Base-by-base conservation (phyloP, 2,797 vertebrate species). In the Sciurus carolinensis region DNA sequence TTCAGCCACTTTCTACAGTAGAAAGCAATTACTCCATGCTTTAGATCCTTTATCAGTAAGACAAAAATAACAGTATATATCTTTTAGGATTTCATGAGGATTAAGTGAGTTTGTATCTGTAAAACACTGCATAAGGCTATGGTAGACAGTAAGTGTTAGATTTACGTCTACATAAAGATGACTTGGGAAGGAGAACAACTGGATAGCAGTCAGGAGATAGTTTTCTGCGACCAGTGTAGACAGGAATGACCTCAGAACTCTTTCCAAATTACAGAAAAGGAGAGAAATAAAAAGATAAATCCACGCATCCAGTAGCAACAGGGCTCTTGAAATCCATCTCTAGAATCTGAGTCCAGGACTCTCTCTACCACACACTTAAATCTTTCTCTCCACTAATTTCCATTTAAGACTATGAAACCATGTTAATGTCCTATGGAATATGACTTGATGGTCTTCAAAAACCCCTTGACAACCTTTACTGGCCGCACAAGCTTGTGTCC, bases 401-500 rank as follows among this genome's bases (percentile, higher is more conserved):
- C 10, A 6, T 47, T 57, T 76, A 42, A 62, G 47, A 86, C 64
- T 82, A 28, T n/a, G 47, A 28, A 3, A 2, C 44, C n/a, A 7
- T 18, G n/a, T 42, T 47, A 33, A 33, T 15, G 3, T 42, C 52
- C 28, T 79, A 0, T 8, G 24, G 89, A 73, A 82, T 87, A 22
- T 8, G 73, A 75, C 50, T 81, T 30, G 33, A 36, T 50, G 18
- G 14, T 33, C 90, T 97, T 96, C 76, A 77, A 66, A 89, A 47
- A 26, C 3, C 30, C 71, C 24, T 20, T 11, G 10, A 76, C 1
- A 24, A 30, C 22, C 30, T 67, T 71, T 20, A 10, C 67, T 39
- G n/a, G 36, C 28, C 20, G 50, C 14, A 4, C 52, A 24, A 80
- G 54, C 79, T 89, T n/a, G 18, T 11, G 14, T 22, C 47, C 3